Evolutionary conservation across 2,797 vertebrate genomes (phyloP).

Genomic region (Tolypeutes matacus): DNA sequence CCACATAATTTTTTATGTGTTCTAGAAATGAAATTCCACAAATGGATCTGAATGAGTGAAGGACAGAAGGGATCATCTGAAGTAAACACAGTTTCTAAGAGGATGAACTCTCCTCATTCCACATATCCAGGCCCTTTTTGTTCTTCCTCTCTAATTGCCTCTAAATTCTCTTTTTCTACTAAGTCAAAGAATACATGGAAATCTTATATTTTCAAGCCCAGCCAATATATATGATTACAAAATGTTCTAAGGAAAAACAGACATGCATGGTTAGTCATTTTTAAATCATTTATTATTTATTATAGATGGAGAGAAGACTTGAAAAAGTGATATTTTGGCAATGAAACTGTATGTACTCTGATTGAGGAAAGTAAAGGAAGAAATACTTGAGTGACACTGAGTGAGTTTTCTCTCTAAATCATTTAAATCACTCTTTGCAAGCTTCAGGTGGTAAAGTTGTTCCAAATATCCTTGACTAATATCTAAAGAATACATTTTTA

Average conservation of each 20-base stretch:
- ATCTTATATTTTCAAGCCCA: slow-evolving; percentile 11
- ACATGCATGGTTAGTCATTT: neutral
- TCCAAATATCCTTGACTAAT: neutral
- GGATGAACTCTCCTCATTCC: neutral
- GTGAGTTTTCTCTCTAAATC: neutral
- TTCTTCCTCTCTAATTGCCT: neutral
- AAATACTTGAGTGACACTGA: neutral
- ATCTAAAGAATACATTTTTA: neutral
- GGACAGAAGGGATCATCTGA: neutral
- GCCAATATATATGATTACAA: neutral
- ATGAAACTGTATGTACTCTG: neutral
- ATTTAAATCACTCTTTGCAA: neutral
- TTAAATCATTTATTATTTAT: neutral
- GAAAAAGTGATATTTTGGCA: neutral
- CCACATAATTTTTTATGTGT: neutral
- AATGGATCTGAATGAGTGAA: neutral
- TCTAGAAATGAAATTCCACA: slow-evolving; percentile 25
- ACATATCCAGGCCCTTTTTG: neutral
- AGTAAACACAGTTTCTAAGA: neutral
- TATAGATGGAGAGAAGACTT: neutral
- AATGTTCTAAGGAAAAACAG: neutral
- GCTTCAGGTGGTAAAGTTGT: neutral
- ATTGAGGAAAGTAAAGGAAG: neutral
- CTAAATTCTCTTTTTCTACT: neutral
- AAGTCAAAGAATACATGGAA: slow-evolving; percentile 7